Evolutionary conservation across 92 coral and sea anemone species (phyloP), one percentile per base, ranked within the genome.

Genomic region (Heliopora coerulea): DNA sequence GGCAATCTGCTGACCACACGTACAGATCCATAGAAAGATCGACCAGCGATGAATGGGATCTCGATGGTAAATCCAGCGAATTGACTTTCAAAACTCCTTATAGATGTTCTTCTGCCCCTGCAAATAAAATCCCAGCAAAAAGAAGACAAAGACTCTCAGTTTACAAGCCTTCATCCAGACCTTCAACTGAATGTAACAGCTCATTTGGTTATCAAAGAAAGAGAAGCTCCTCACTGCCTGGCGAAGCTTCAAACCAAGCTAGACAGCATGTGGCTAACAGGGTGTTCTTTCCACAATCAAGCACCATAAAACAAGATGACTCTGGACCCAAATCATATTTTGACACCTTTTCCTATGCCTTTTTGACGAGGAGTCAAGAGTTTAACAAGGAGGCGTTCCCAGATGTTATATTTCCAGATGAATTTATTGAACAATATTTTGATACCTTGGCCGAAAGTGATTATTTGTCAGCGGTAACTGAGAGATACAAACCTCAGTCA

Each of bases 401-500:
- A 0, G 67, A 61, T 25, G 67, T 34, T 19, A 61, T 61, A 21
- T 61, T 61, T 61, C 15, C 67, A 19, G 67, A 61, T 33, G 67
- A 61, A 0, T 7, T 34, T 11, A 61, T 61, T 25, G 46, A 61
- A 25, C 67, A 12, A 11, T 41, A 34, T 1, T 34, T 61, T 18
- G 67, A 61, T 31, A 23, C 41, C 7, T 34, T 1, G 10, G 27
- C 67, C 2, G 15, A 10, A 28, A 61, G 67, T 30, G 67, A 61
- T 34, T 25, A 31, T 17, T 61, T 26, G 0, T 31, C 67, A 61
- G 42, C 31, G 1, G 44, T 34, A 24, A 41, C 27, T 18, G 8
- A 14, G 34, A 61, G 23, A 15, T 31, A 21, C 35, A 61, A 41
- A 61, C 67, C 67, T 61, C 67, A 30, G 18, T 61, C 67, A 12